A percentile compares a stretch with the other conserved stretches of the same genome.
phyloP scores from a whole-genome alignment of 2,888 invertebrate species.

The Agonopterix arenella region DNA sequence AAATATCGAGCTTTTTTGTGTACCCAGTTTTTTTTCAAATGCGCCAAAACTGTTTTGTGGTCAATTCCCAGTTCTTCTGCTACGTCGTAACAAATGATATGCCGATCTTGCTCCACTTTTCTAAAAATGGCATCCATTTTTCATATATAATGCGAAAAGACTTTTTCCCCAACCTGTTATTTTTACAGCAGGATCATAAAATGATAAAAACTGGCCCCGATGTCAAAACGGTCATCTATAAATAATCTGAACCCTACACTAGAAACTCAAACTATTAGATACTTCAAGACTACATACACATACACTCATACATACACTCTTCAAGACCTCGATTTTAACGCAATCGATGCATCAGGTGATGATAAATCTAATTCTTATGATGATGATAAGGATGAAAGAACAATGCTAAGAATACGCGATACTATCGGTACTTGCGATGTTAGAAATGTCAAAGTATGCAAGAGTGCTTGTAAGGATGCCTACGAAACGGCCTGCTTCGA shows the following conservation, averaged over 20 bases:
- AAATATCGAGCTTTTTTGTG: too few species aligned
- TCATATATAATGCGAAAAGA: too few species aligned
- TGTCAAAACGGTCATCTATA: background rate
- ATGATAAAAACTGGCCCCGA: background rate
- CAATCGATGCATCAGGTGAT: background rate
- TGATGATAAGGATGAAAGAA: background rate
- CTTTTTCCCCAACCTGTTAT: too few species aligned
- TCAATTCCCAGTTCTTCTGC: too few species aligned
- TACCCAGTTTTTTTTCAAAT: too few species aligned
- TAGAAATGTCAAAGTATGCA: background rate
- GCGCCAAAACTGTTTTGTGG: too few species aligned
- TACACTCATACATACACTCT: too few species aligned
- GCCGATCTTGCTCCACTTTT: too few species aligned
- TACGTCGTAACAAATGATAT: too few species aligned
- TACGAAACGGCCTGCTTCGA: background rate
- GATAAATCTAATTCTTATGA: background rate
- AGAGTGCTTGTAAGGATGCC: background rate
- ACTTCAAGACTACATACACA: too few species aligned
- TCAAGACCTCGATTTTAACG: background rate
- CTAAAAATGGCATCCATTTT: too few species aligned
- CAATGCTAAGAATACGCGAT: background rate
- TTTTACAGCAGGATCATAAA: too few species aligned
- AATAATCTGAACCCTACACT: background rate
- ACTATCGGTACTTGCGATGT: background rate
- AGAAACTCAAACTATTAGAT: background rate